phyloP scores from a whole-genome alignment of 2,797 vertebrate species.

The Onychomys torridus region DNA sequence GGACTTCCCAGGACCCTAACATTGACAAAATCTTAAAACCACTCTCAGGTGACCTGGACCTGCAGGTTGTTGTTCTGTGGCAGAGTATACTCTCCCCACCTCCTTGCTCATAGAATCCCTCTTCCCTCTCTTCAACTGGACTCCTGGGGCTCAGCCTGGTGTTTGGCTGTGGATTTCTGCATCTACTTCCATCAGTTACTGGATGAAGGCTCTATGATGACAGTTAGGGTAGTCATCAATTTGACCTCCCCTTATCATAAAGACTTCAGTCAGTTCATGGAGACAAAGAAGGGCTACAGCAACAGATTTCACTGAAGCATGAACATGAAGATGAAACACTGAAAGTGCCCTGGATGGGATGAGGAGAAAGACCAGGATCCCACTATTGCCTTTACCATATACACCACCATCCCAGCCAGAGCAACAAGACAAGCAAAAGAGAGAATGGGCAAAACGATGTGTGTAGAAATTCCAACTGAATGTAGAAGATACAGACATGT shows the following conservation, averaged over 20 bases:
- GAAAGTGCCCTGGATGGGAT: not conserved
- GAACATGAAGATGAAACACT: not conserved
- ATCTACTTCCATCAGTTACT: too few species aligned
- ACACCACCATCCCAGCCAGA: not conserved
- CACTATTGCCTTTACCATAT: not conserved
- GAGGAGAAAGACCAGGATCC: not conserved
- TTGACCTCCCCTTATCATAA: not conserved
- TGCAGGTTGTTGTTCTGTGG: not conserved
- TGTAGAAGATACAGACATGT: not conserved
- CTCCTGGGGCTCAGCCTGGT: too few species aligned
- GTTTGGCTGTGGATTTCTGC: too few species aligned
- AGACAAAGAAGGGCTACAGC: not conserved
- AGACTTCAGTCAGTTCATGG: not conserved
- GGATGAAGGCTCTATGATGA: too few species aligned
- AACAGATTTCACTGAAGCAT: not conserved
- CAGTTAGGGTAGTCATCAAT: too few species aligned
- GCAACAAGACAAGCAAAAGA: slow-evolving; percentile 4
- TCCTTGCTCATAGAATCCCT: too few species aligned
- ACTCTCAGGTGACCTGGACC: not conserved
- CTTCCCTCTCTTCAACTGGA: too few species aligned
- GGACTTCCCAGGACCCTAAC: too few species aligned
- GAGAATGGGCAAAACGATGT: not conserved
- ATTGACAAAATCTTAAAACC: not conserved
- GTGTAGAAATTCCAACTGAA: not conserved
- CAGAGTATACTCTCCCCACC: too few species aligned